Evolutionary conservation across 2,888 invertebrate species (phyloP).

Genomic region (Sarcophaga rosellei): DNA sequence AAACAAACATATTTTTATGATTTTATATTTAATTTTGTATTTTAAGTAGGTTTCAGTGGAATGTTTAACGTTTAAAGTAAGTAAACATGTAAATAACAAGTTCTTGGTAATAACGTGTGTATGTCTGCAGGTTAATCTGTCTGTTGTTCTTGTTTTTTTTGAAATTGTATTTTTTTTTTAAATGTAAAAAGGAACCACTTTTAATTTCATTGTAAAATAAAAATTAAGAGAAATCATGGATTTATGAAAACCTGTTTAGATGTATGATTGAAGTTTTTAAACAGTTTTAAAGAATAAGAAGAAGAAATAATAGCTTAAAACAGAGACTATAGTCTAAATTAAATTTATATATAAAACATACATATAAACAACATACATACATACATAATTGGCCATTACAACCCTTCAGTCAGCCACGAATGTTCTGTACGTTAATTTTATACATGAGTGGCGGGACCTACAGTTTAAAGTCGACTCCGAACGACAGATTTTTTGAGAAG

Average conservation of each 20-base stretch:
- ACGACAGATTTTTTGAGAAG: too few species aligned
- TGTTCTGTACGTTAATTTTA: too few species aligned
- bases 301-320: constrained; percentile 5
- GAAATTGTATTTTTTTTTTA: not conserved
- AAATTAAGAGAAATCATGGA: not conserved
- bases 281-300: not conserved
- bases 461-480: too few species aligned
- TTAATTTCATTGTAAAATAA: constrained; percentile 44
- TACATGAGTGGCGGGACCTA: too few species aligned
- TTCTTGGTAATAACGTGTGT: constrained; percentile 41
- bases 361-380: too few species aligned
- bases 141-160: not conserved
- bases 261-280: too few species aligned
- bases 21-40: not conserved
- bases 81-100: constrained; percentile 15
- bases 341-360: not conserved
- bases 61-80: too few species aligned
- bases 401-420: too few species aligned
- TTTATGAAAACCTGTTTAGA: too few species aligned
- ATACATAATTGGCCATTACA: too few species aligned
- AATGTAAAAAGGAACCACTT: constrained; percentile 31
- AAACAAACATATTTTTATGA: constrained; percentile 54
- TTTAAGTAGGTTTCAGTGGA: constrained; percentile 15
- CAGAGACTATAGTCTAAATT: not conserved
- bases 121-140: not conserved